Evolutionary conservation across 2,888 invertebrate species (phyloP).

Genomic region (Phyto melanocephala): DNA sequence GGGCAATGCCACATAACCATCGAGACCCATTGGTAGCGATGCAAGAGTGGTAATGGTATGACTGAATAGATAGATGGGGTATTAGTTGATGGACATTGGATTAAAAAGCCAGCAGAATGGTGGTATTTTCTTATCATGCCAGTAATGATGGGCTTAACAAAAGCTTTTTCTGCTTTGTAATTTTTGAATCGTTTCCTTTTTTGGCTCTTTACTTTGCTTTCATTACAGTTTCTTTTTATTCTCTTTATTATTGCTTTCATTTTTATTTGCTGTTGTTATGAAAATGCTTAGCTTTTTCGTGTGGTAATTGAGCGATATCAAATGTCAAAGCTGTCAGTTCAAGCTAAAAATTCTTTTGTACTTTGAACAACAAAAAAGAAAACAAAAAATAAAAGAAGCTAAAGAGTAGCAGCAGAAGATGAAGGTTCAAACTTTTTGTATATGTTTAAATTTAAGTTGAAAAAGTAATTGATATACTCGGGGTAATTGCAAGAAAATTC

Average conservation of each 20-base stretch:
- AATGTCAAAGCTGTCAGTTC: conserved; percentile 59
- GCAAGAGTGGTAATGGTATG: neutral
- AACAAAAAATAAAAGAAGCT: neutral
- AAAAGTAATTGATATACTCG: conserved; percentile 56
- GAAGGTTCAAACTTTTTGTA: conserved; percentile 10
- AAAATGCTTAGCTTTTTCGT: conserved; percentile 54
- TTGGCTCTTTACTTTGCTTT: neutral
- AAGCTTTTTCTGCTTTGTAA: conserved; percentile 39
- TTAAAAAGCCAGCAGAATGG: conserved; percentile 49
- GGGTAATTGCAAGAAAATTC: conserved; percentile 52
- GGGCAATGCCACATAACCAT: neutral
- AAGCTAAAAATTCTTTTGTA: conserved; percentile 52
- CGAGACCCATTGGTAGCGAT: neutral
- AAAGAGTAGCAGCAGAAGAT: neutral
- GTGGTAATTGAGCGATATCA: conserved; percentile 63
- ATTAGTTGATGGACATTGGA: conserved; percentile 49
- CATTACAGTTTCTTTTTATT: neutral
- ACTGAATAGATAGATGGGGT: conserved; percentile 1
- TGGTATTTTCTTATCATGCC: conserved; percentile 56
- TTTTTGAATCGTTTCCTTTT: conserved; percentile 15
- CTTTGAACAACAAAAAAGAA: conserved; percentile 13
- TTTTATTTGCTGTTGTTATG: neutral
- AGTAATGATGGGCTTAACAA: conserved; percentile 58
- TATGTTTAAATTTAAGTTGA: conserved; percentile 43
- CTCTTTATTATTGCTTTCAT: conserved; percentile 11